These are phyloP conservation scores for Epizoanthus rinbou DNA, from an alignment of 92 coral and sea anemone genomes.

Conservation along the genomic window DNA sequence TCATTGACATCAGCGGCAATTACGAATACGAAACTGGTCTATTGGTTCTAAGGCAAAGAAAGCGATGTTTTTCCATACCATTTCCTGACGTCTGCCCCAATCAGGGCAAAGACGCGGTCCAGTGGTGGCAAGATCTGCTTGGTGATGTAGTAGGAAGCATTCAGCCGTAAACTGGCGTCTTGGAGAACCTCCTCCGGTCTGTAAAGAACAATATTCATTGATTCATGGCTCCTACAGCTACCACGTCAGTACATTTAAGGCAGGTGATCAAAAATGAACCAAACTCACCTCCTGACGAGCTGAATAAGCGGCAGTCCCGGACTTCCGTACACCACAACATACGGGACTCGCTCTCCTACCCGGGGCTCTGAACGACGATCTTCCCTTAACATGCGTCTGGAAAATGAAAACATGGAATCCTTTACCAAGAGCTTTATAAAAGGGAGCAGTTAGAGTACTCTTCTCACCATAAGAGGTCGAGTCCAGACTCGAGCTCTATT, in stretches of 20 bases:
- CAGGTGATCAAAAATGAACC: not conserved
- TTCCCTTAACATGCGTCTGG: conserved; percentile 83
- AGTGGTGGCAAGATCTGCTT: conserved; percentile 94
- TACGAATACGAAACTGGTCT: no score
- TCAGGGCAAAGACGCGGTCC: conserved; percentile 83
- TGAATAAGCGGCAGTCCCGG: conserved; percentile 95
- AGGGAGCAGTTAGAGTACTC: not conserved
- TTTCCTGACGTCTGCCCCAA: conserved; percentile 82
- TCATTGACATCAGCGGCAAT: no score
- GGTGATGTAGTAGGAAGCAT: conserved; percentile 91
- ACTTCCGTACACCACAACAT: conserved; percentile 92
- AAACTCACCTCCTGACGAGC: conserved; percentile 81
- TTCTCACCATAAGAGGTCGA: no score
- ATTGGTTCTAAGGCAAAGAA: not conserved
- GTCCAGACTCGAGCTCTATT: no score
- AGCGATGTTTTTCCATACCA: conserved; percentile 58
- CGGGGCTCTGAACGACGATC: conserved; percentile 99
- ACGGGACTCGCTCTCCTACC: conserved; percentile 97
- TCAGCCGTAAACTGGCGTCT: conserved; percentile 83
- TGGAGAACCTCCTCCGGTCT: conserved; percentile 93
- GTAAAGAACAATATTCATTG: not conserved
- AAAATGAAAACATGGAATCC: no score
- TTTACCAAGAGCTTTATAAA: not conserved
- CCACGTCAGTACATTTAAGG: no score
- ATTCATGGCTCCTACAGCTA: no score